Evolutionary conservation across 2,797 vertebrate species (phyloP).

Genomic region (Eleutherodactylus coqui): DNA sequence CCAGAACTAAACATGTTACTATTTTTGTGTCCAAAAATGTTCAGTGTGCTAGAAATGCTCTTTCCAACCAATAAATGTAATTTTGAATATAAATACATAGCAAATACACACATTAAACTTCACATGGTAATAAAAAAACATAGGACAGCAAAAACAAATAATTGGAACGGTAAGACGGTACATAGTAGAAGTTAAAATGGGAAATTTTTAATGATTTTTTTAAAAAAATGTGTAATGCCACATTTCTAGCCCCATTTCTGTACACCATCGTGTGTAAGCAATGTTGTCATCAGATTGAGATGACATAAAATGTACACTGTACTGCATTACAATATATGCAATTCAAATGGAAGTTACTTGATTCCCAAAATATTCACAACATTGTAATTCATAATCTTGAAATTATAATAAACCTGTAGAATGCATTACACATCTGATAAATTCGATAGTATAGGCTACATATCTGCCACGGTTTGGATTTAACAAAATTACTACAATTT

Average conservation of each 20-base stretch:
- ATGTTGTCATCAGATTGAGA: neutral
- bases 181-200: neutral
- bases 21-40: conserved; percentile 37
- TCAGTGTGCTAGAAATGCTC: neutral
- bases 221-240: neutral
- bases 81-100: neutral
- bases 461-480: too few relatives aligned
- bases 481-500: too few relatives aligned
- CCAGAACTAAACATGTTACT: conserved; percentile 56
- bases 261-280: neutral
- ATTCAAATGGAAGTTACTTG: neutral
- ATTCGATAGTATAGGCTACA: neutral
- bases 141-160: neutral
- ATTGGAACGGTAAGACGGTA: neutral
- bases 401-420: neutral
- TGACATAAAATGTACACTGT: neutral
- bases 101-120: neutral
- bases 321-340: neutral
- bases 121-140: neutral
- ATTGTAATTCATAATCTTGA: neutral
- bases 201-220: neutral
- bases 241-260: neutral
- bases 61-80: neutral
- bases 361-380: neutral
- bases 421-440: neutral